Conservation (phyloP, 1,140 invertebrate genomes). For the Trichonephila inaurata region DNA sequence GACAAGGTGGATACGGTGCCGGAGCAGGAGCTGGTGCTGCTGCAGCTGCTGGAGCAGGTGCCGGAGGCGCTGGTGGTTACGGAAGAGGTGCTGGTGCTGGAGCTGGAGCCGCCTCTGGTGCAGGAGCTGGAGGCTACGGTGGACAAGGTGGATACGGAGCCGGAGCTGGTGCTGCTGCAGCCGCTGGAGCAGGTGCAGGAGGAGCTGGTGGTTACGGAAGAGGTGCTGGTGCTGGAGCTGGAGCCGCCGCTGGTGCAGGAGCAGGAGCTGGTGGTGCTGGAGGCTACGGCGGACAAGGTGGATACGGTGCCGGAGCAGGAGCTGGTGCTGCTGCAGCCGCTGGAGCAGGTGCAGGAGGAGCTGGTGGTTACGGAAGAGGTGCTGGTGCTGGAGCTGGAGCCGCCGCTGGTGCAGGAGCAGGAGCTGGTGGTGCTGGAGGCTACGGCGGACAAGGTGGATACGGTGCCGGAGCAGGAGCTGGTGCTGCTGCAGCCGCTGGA, state of each 20-base stretch:
- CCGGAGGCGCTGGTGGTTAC: not conserved
- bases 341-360: not conserved
- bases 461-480: too few species aligned
- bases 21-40: too few species aligned
- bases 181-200: not conserved
- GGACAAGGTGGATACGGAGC: not conserved
- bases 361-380: not conserved
- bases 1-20: too few species aligned
- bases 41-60: not conserved
- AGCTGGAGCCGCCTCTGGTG: not conserved
- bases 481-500: too few species aligned
- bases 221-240: not conserved
- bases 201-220: not conserved
- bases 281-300: not conserved
- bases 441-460: too few species aligned
- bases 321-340: not conserved
- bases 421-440: not conserved
- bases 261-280: not conserved
- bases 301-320: not conserved
- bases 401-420: not conserved
- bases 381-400: not conserved
- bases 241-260: not conserved
- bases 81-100: not conserved
- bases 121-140: not conserved
- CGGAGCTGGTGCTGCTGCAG: not conserved